A percentile compares a stretch with the other conserved stretches of the same genome.
phyloP scores from a whole-genome alignment of 2,113 vertebrate species.

The Philantomba maxwellii region DNA sequence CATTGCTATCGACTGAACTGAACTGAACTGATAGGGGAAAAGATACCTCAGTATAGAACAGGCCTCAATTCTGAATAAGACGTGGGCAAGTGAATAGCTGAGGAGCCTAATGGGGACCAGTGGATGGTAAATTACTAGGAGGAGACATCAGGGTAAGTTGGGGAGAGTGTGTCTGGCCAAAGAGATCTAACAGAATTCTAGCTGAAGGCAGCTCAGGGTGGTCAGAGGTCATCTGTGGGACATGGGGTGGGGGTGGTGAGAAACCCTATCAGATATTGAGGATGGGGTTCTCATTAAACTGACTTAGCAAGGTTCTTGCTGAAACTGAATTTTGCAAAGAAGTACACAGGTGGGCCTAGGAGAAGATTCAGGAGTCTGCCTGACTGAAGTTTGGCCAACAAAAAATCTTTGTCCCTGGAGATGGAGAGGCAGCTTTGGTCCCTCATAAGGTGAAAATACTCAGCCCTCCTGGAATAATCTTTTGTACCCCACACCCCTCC shows the following conservation, averaged over 20 bases:
- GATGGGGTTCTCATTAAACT: background rate
- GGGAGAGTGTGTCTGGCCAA: background rate
- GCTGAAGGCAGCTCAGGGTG: background rate
- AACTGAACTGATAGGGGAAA: no score
- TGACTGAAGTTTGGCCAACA: background rate
- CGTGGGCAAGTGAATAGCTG: background rate
- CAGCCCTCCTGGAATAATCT: background rate
- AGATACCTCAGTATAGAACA: background rate
- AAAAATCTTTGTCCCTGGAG: background rate
- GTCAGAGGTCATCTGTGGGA: background rate
- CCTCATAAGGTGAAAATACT: background rate
- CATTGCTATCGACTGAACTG: background rate
- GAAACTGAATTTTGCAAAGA: background rate
- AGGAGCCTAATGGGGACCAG: background rate
- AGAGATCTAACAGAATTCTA: background rate
- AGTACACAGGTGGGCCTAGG: background rate
- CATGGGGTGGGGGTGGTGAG: background rate
- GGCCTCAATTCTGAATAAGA: background rate
- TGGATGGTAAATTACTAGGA: background rate
- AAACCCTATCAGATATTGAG: background rate
- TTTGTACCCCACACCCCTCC: no score
- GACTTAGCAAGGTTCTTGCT: background rate
- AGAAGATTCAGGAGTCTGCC: background rate
- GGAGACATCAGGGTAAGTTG: background rate
- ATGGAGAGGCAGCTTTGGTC: background rate